Evolutionary conservation across 2,888 invertebrate genomes (phyloP), one percentile per base, ranked within the genome.

Genomic region (Abrostola tripartita): DNA sequence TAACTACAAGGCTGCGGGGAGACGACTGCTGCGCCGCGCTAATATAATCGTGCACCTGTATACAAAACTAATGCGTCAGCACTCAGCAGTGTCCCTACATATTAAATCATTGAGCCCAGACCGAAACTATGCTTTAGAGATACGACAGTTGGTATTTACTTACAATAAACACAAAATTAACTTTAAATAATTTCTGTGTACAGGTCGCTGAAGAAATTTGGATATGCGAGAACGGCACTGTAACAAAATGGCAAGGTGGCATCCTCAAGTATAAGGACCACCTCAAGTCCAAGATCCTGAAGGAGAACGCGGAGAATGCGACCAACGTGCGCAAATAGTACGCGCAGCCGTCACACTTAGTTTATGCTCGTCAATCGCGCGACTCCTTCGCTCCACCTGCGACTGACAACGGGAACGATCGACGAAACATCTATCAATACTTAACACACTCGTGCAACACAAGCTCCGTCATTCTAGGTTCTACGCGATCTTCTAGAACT

Each of bases 201-300:
- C 85, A 99, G 99, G 99, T 99, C 40, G 99, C 99, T 9, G 97
- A 99, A 90, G 99, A 99, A 92, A 99, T 99, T 90, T 99, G 99
- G 99, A 97, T 99, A 51, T 99, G 99, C 91, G 99, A 99, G 90
- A 98, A 99, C 74, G 98, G 97, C 84, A 97, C 97, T 5, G 97
- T 99, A 60, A 99, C 99, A 37, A 99, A 99, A 92, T 99, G 99
- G 99, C 96, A 98, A 78, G 99, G 99, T 12, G 98, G 97, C 85
- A 99, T 99, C 94, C 96, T 98, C 84, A 96, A 97, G 69, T 99
- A 99, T 95, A 99, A 99, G 94, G 98, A 99, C 86, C 97, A 98
- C 88, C 95, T 99, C 76, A 98, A 98, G 88, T 96, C 96, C 65
- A 98, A 98, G 91, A 97, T 99, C 82, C 90, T 97, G 52, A 97